These are phyloP conservation scores for Drosophila siamana DNA, from an alignment of 2,888 invertebrate species.

Conservation along the genomic window DNA sequence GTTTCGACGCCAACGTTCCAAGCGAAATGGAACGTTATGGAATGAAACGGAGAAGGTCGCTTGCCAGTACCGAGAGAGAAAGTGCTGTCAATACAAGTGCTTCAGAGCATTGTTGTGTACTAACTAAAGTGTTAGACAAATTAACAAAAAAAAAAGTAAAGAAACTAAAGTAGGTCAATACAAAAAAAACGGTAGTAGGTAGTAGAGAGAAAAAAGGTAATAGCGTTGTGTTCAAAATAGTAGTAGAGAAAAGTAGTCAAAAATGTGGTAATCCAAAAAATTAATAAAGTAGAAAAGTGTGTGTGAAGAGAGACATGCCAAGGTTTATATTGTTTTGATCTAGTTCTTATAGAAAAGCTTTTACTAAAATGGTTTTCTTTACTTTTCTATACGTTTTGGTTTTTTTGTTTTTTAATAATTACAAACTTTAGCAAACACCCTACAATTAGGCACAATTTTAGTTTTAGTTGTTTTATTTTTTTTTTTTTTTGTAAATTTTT, in stretches of 20 bases:
- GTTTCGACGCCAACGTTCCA: not conserved
- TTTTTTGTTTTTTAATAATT: constrained; percentile 12
- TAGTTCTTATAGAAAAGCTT: constrained; percentile 17
- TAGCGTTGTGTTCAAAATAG: constrained; percentile 25
- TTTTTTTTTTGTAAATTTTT: not conserved
- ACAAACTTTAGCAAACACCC: constrained; percentile 54
- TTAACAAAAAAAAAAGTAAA: not conserved
- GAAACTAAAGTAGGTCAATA: not conserved
- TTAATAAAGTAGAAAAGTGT: constrained; percentile 2
- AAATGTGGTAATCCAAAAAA: constrained; percentile 8
- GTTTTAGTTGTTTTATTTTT: constrained; percentile 11
- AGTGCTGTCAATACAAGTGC: constrained; percentile 29
- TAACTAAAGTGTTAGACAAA: constrained; percentile 10
- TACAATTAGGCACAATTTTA: constrained; percentile 45
- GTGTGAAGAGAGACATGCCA: constrained; percentile 39
- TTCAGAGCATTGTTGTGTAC: constrained; percentile 27
- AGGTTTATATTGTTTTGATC: constrained; percentile 2
- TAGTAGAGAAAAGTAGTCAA: constrained; percentile 3
- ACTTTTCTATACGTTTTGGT: constrained; percentile 1
- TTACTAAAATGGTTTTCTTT: constrained; percentile 5
- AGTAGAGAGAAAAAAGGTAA: constrained; percentile 8
- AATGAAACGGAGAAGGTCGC: constrained; percentile 3
- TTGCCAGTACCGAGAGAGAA: constrained; percentile 10
- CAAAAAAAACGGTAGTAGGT: constrained; percentile 1
- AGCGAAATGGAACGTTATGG: not conserved